Conservation (phyloP, 2,113 vertebrate species). For the Hippocampus comes region DNA sequence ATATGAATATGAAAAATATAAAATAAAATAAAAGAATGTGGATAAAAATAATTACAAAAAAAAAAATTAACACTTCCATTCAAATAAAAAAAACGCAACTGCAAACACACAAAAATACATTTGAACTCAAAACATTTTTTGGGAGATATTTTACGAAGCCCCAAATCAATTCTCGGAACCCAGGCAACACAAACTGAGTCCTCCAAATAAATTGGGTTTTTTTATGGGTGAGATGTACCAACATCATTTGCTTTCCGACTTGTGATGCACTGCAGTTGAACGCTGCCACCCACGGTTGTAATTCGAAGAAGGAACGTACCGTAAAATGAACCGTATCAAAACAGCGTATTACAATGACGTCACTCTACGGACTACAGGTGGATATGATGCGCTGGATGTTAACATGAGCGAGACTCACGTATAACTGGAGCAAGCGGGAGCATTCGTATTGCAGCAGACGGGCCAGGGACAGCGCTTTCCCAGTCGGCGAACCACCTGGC, state of each 20-base stretch:
- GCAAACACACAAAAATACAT: neutral
- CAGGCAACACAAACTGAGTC: neutral
- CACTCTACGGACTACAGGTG: neutral
- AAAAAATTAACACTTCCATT: too few species aligned
- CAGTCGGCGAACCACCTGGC: constrained; percentile 37
- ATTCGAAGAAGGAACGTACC: neutral
- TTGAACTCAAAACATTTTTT: neutral
- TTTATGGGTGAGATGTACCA: neutral
- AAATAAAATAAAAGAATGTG: too few species aligned
- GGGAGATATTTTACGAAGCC: too few species aligned
- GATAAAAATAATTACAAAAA: too few species aligned
- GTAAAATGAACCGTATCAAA: neutral
- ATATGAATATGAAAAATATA: too few species aligned
- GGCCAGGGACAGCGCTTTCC: constrained; percentile 61
- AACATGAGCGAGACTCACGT: constrained; percentile 55
- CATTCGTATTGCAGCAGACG: constrained; percentile 68
- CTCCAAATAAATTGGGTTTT: neutral
- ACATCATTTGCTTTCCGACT: neutral
- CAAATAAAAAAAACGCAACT: too few species aligned
- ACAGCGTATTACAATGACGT: neutral
- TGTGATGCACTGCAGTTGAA: neutral
- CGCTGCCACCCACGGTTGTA: neutral
- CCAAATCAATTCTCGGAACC: neutral
- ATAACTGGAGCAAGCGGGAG: constrained; percentile 61
- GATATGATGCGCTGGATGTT: neutral